phyloP scores from a whole-genome alignment of 1,140 invertebrate genomes.

The Chionoecetes opilio region DNA sequence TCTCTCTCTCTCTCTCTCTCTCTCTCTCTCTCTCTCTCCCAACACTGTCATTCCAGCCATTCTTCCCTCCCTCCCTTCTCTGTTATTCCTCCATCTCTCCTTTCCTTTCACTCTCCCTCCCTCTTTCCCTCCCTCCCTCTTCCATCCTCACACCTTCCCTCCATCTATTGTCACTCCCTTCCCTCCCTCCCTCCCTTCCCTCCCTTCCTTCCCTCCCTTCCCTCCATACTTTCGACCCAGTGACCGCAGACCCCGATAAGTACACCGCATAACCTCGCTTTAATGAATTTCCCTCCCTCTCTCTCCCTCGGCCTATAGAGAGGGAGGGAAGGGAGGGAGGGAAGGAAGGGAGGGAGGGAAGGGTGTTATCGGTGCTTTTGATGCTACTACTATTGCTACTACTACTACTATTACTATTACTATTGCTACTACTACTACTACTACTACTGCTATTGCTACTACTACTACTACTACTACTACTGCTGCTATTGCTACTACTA shows the following conservation, averaged over 20 bases:
- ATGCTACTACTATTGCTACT: neutral
- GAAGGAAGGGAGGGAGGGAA: neutral
- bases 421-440: neutral
- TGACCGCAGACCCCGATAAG: neutral
- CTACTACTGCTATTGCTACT: too few species aligned
- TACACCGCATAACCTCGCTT: neutral
- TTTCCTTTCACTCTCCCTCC: neutral
- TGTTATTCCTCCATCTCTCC: neutral
- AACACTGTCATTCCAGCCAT: neutral
- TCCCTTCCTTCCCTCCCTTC: neutral
- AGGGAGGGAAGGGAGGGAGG: neutral
- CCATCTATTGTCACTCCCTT: neutral
- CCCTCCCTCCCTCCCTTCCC: neutral
- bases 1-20: constrained; percentile 12
- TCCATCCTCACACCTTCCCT: neutral
- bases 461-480: too few species aligned
- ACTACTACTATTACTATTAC: neutral
- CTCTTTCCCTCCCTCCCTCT: neutral
- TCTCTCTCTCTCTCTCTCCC: constrained; percentile 14
- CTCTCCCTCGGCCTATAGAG: neutral
- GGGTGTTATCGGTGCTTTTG: neutral
- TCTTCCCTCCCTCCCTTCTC: neutral
- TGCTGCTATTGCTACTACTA: neutral
- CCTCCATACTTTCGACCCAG: neutral
- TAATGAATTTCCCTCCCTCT: neutral